Base-by-base conservation (phyloP, 2,888 invertebrate genomes). In the Biston betularia region DNA sequence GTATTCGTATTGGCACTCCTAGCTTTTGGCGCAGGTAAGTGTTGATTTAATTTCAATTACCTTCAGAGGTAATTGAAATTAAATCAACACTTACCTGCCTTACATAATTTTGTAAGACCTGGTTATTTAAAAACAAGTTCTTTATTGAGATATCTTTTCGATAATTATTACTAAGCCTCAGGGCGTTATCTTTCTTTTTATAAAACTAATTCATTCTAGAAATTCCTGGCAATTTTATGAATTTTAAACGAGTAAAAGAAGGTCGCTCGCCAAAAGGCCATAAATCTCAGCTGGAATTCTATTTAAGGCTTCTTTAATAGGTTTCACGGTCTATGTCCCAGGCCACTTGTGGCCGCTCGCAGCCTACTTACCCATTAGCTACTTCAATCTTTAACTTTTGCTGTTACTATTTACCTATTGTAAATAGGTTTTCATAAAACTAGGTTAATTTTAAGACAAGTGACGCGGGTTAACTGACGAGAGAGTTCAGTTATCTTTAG, bases 261-360 rank as follows among this genome's bases (percentile, higher is more conserved):
- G 56, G 61, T 61, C 56, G 44, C 45, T 42, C 45, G 45, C 14
- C 1, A 50, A 61, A 52, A 46, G 46, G 49, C 45, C 34, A 52
- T 57, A 65, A 61, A 65, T 65, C 57, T 65, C 50, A 50, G 52
- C 45, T 40, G 42, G 65, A 57, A 65, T 65, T 65, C 38, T 56
- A 46, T 60, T 56, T 65, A 60, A 60, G 38, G 55, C 33, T 65
- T 49, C 54, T 34, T 15, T 40, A 57, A 48, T 48, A 57, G 46
- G 57, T 46, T 48, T 57, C 34, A 63, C 57, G 45, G 49, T 38
- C 14, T 42, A 49, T 35, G 48, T 52, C 46, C 42, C 14, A 53
- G 33, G 53, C 46, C 58, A 59, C 64, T 64, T 42, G 48, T 54
- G 15, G 63, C 33, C 33, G 42, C 42, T 40, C 61, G 49, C 57